Evolutionary conservation across 2,888 invertebrate genomes (phyloP).

Genomic region (Vandiemenella viatica): DNA sequence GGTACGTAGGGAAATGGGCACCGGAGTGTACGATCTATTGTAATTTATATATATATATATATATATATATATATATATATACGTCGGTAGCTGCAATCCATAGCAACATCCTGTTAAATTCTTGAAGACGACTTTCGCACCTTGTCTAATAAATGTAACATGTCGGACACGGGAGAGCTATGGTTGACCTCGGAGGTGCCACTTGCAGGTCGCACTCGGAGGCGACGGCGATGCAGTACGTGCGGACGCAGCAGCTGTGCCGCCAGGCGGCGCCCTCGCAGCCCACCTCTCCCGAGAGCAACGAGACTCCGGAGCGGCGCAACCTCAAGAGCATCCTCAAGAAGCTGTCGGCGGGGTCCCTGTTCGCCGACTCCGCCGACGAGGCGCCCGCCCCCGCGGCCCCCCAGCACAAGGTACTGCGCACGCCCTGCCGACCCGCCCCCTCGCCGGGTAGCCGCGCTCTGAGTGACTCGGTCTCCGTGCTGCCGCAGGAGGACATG

Average conservation of each 20-base stretch:
- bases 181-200: no score
- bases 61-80: no score
- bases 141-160: no score
- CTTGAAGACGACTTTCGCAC: no score
- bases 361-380: conserved; percentile 22
- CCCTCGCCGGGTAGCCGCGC: conserved; percentile 1
- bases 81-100: no score
- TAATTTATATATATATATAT: no score
- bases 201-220: conserved; percentile 71
- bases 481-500: conserved; percentile 31
- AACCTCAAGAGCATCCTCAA: conserved; percentile 74
- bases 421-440: conserved; percentile 10
- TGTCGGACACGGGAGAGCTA: no score
- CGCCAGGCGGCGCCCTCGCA: conserved; percentile 16
- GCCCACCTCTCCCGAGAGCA: conserved; percentile 41
- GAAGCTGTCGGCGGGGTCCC: conserved; percentile 55
- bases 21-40: no score
- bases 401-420: no score
- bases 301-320: conserved; percentile 68
- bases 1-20: no score
- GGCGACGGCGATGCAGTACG: conserved; percentile 55
- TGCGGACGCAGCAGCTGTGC: conserved; percentile 23
- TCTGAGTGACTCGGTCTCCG: conserved; percentile 1
- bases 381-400: no score
- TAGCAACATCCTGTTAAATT: no score